Base-by-base conservation (phyloP, 2,888 invertebrate species). In the Balanococcus diminutus region DNA sequence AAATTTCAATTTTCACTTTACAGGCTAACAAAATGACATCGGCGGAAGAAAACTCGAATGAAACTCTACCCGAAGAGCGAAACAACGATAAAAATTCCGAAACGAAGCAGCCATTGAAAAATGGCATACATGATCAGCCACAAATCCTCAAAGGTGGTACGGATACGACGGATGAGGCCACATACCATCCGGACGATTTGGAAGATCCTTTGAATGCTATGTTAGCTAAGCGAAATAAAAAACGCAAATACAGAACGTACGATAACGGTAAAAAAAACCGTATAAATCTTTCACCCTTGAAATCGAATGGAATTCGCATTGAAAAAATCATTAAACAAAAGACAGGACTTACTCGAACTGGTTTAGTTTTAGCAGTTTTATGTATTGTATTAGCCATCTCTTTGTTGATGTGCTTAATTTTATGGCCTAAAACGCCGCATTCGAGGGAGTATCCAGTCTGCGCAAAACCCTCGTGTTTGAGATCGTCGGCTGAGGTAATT, bases 401-500 rank as follows among this genome's bases (percentile, higher is more conserved):
- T 42, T 89, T 92, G 75, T 88, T 92, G 85, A 89, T 90, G 16
- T 88, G 92, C 88, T 89, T 90, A 14, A 89, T 90, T 19, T 88
- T 90, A 19, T 91, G 92, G 91, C 92, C 92, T 6, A 88, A 88
- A n/a, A 89, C 90, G 75, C n/a, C 84, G 28, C 72, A 75, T 19
- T 90, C 90, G 1, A 88, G 89, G 51, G 88, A 89, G 82, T 90
- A 89, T 88, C 90, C 90, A 9, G 89, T 91, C 61, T 92, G 92
- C 88, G 89, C 89, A 85, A 89, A 90, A 22, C 89, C 91, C 0
- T 90, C 91, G 9, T 92, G 92, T 89, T 90, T 92, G 51, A 89
- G 90, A 81, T 91, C 91, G n/a, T 91, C 92, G 31, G 90, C 92
- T 42, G 90, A 91, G 91, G 92, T 92, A 88, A 88, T 75, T 67